Conservation (phyloP, 2,113 vertebrate species). For the Pelodiscus sinensis region DNA sequence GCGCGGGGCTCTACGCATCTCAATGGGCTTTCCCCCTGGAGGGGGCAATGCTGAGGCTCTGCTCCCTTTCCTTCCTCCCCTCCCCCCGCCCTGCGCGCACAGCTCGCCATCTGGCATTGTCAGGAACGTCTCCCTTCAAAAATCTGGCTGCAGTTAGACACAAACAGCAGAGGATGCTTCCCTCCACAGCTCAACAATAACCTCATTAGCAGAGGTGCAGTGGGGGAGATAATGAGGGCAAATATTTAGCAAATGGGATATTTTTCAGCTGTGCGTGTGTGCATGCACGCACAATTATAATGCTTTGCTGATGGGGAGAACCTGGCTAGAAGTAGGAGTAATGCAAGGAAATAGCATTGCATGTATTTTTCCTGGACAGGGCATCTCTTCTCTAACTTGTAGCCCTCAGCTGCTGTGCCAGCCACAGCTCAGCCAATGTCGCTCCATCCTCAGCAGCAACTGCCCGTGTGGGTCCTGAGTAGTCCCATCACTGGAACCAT, state of each 20-base stretch:
- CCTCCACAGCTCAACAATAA: background rate
- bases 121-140: background rate
- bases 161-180: background rate
- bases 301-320: background rate
- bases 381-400: rapidly evolving
- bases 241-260: background rate
- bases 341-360: background rate
- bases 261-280: rapidly evolving
- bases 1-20: background rate
- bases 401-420: background rate
- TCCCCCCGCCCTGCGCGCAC: background rate
- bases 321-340: background rate
- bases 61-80: background rate
- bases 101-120: conserved; percentile 40
- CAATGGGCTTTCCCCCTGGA: background rate
- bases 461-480: background rate
- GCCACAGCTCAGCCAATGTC: background rate
- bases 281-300: rapidly evolving
- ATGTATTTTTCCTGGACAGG: rapidly evolving
- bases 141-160: background rate
- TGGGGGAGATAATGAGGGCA: background rate
- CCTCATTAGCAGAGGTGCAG: background rate
- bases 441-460: rapidly evolving
- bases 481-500: background rate
- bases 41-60: background rate